Conservation (phyloP, 2,888 invertebrate species). For the Clivina fossor region DNA sequence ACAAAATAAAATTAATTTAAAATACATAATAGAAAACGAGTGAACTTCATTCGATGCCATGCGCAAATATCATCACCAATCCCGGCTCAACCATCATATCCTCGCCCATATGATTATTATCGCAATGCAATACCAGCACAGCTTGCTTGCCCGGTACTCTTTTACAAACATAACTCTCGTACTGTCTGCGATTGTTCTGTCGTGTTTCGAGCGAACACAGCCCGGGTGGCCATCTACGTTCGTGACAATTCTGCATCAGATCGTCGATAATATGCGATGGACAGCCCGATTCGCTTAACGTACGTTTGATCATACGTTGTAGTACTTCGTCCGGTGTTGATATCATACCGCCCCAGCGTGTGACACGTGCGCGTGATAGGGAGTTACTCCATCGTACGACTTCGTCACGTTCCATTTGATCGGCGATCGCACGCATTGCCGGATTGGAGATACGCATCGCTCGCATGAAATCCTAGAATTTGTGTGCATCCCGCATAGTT, state of each 20-base stretch:
- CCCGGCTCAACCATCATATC: conserved; percentile 97
- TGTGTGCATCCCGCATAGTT: too few relatives aligned
- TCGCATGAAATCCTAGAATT: conserved; percentile 85
- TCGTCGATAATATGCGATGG: conserved; percentile 92
- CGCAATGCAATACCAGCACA: conserved; percentile 90
- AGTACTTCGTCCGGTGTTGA: conserved; percentile 94
- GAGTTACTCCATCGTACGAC: conserved; percentile 87
- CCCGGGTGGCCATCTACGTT: conserved; percentile 92
- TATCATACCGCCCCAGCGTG: conserved; percentile 98
- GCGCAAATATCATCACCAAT: conserved; percentile 97
- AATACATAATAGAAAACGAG: background rate
- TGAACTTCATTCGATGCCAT: conserved; percentile 79
- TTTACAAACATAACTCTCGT: conserved; percentile 93
- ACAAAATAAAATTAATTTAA: background rate
- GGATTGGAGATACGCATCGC: conserved; percentile 92
- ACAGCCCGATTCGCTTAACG: conserved; percentile 90
- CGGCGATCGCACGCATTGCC: conserved; percentile 86
- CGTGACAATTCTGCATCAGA: conserved; percentile 97
- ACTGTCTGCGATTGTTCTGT: conserved; percentile 89
- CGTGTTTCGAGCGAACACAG: conserved; percentile 89
- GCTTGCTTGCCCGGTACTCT: conserved; percentile 95
- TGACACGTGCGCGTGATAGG: conserved; percentile 81
- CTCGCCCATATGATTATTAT: conserved; percentile 92
- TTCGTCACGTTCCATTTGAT: conserved; percentile 93
- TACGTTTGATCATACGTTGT: conserved; percentile 92